Evolutionary conservation across 2,113 vertebrate genomes (phyloP).

Genomic region (Casuarius casuarius): DNA sequence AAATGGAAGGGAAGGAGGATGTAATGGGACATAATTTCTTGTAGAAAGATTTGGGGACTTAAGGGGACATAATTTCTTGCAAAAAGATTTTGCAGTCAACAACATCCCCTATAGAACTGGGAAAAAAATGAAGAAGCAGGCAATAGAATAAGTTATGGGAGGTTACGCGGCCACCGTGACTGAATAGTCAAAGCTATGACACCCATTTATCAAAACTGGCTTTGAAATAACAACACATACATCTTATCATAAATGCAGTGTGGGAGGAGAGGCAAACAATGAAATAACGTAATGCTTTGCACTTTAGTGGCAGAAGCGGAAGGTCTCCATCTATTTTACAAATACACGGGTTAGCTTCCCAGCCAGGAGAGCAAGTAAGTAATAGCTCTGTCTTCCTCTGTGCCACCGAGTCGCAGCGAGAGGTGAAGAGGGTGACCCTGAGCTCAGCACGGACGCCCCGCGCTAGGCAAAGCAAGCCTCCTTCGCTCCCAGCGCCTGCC

Average conservation of each 20-base stretch:
- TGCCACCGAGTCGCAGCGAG: background rate
- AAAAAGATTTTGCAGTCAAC: background rate
- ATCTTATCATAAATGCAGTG: slow-evolving; percentile 21
- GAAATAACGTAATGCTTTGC: background rate
- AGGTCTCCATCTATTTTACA: slow-evolving; percentile 20
- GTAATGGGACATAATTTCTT: background rate
- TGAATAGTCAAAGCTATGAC: slow-evolving; percentile 40
- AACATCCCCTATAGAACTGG: background rate
- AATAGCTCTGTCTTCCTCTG: background rate
- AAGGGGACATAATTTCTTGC: background rate
- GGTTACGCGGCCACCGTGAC: slow-evolving; percentile 35
- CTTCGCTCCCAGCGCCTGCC: fast-evolving
- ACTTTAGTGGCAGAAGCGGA: background rate
- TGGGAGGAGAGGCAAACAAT: slow-evolving; percentile 15
- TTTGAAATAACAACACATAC: slow-evolving; percentile 22
- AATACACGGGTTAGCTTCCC: background rate
- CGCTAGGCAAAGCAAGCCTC: background rate
- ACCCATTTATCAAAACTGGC: slow-evolving; percentile 26
- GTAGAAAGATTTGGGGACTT: background rate
- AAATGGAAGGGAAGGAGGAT: background rate
- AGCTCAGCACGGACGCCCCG: background rate
- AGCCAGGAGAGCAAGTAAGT: background rate
- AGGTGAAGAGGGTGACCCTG: background rate
- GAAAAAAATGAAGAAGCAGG: background rate
- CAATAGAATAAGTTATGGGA: background rate